Base-by-base conservation (phyloP, 2,113 vertebrate species). In the Eretmochelys imbricata region DNA sequence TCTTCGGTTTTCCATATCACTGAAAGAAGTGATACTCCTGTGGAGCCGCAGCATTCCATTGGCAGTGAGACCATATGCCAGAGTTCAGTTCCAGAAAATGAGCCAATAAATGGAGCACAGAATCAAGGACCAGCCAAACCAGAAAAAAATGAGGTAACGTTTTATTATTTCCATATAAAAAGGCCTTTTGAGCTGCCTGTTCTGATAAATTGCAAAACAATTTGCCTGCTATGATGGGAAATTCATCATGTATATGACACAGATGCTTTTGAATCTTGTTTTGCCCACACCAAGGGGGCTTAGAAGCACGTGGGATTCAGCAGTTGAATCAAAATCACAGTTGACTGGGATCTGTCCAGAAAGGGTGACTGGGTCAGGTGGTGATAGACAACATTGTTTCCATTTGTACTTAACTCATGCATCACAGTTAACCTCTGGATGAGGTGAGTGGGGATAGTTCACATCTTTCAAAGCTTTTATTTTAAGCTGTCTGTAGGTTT, bases 111-210 rank as follows among this genome's bases (percentile, higher is more conserved):
- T 96, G 99, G 99, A 91, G 96, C 98, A 62, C 98, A 98, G 97
- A 97, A 95, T 91, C 97, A 98, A 92, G 98, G 95, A 96, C 80
- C 96, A 82, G 85, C 93, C 83, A 98, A 98, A 93, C 98, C 97
- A 93, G 99, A 99, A 80, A 98, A 98, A 97, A 99, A 98, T 79
- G 99, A 99, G 99, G 99, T 99, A 98, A 96, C 85, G n/a, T 25
- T 83, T 89, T 31, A 11, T 94, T 89, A 50, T 87, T 95, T 94
- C 62, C 94, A 95, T 90, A 89, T 95, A 96, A 95, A 91, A 93
- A 95, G 72, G 49, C 54, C 38, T 4, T 96, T 89, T 83, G 51
- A 94, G 90, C 91, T 38, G 27, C 76, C 93, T 20, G 3, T 75
- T 96, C 82, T 83, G 29, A 88, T 93, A 24, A 46, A 7, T 75